These are phyloP conservation scores for Cassiopea xamachana DNA, from an alignment of 30 jellyfish, hydroid and myxozoan species.

Conservation along the genomic window DNA sequence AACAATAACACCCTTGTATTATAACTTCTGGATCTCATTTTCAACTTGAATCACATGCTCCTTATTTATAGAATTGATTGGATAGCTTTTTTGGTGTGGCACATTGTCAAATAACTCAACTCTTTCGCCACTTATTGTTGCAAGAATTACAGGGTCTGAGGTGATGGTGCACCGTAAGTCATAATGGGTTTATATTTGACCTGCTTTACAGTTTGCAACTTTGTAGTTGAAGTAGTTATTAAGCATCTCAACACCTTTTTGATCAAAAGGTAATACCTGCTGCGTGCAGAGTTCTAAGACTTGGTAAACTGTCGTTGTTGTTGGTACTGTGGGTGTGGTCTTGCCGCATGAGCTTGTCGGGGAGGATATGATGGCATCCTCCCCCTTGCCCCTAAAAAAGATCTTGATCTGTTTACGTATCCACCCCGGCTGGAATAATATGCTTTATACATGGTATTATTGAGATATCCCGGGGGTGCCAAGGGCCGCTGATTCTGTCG, in stretches of 20 bases:
- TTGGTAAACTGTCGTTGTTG: no score
- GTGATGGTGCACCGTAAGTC: slow-evolving; percentile 38
- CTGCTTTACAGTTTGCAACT: slow-evolving; percentile 47
- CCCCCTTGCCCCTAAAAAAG: no score
- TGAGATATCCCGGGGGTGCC: no score
- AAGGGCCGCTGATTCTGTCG: no score
- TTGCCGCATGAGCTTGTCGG: no score
- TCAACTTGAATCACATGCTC: slow-evolving; percentile 34
- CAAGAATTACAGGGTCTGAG: slow-evolving; percentile 32
- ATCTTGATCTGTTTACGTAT: no score
- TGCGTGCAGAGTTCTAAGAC: no score
- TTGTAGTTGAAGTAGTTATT: slow-evolving; percentile 9
- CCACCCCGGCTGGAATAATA: no score
- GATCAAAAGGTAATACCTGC: no score
- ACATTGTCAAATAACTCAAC: slow-evolving; percentile 17
- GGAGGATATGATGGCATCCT: no score
- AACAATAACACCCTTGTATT: slow-evolving; percentile 1
- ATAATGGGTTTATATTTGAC: slow-evolving; percentile 40
- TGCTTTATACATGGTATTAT: no score
- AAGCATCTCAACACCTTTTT: background rate
- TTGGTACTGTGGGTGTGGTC: no score
- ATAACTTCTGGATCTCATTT: slow-evolving; percentile 23
- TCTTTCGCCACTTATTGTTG: slow-evolving; percentile 21
- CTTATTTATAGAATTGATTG: slow-evolving; percentile 17
- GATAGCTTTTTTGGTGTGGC: slow-evolving; percentile 24